These are phyloP conservation scores for Indicator maculatus DNA, from an alignment of 2,113 vertebrate species.

Conservation along the genomic window DNA sequence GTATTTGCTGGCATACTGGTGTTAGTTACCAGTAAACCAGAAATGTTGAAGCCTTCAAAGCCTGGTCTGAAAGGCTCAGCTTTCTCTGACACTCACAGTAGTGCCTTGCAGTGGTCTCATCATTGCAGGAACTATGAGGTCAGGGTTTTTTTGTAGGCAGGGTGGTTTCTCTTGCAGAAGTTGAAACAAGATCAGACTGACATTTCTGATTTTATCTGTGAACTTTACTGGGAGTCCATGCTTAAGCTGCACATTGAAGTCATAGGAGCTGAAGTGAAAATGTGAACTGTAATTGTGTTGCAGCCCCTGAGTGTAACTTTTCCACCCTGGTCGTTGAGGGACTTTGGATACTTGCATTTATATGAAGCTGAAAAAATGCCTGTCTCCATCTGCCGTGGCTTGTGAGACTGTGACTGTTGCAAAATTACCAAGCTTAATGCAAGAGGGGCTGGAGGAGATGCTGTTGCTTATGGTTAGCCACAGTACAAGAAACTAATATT, in stretches of 20 bases:
- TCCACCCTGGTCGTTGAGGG: not conserved
- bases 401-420: not conserved
- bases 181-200: constrained; percentile 15
- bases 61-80: rapidly evolving
- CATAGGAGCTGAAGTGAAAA: constrained; percentile 2
- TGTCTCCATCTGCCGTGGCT: not conserved
- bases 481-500: not conserved
- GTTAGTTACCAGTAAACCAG: not conserved
- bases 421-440: not conserved
- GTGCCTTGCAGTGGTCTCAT: not conserved
- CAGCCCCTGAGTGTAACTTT: not conserved
- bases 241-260: not conserved
- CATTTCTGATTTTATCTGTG: constrained; percentile 31
- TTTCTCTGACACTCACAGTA: rapidly evolving
- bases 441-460: not conserved
- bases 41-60: not conserved
- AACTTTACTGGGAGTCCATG: not conserved
- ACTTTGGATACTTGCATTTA: not conserved
- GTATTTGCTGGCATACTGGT: not conserved
- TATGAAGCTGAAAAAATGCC: not conserved
- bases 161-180: not conserved
- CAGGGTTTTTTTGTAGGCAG: not conserved
- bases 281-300: not conserved
- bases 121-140: rapidly evolving
- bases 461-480: not conserved